These are phyloP conservation scores for Chunga burmeisteri DNA, from an alignment of 2,113 vertebrate species.

Conservation along the genomic window DNA sequence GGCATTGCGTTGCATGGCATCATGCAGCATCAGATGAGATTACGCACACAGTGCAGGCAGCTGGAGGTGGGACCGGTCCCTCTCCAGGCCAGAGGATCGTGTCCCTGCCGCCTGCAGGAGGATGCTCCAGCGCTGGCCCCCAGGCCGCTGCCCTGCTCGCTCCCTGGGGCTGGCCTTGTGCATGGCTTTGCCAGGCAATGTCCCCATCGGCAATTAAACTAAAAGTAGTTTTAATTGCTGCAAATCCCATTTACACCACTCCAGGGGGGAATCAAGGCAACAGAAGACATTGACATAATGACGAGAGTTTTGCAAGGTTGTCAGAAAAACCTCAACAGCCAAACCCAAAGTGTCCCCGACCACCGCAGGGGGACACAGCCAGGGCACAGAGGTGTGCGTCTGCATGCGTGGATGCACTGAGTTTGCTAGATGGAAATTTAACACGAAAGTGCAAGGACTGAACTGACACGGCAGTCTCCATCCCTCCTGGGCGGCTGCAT, in stretches of 20 bases:
- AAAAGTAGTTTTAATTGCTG: background rate
- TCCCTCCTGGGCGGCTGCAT: background rate
- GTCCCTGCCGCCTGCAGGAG: background rate
- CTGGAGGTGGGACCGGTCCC: background rate
- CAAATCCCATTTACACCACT: background rate
- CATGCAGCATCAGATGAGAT: too few relatives aligned
- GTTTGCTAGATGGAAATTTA: background rate
- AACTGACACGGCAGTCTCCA: background rate
- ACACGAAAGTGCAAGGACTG: background rate
- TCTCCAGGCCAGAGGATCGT: background rate
- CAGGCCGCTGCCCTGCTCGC: background rate
- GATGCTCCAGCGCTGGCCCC: background rate
- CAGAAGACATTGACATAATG: too few relatives aligned
- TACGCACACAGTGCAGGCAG: background rate
- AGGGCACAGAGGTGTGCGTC: too few relatives aligned
- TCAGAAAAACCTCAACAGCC: background rate
- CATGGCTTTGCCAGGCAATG: accelerated
- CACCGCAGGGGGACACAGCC: background rate
- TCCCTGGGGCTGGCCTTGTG: background rate
- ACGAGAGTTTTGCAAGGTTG: background rate
- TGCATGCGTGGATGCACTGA: too few relatives aligned
- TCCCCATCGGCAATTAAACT: background rate
- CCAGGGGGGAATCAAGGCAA: background rate
- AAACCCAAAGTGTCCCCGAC: background rate
- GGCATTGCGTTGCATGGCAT: too few relatives aligned